Evolutionary conservation across 2,113 vertebrate genomes (phyloP), one percentile per base, ranked within the genome.

Genomic region (Rhombomys opimus): DNA sequence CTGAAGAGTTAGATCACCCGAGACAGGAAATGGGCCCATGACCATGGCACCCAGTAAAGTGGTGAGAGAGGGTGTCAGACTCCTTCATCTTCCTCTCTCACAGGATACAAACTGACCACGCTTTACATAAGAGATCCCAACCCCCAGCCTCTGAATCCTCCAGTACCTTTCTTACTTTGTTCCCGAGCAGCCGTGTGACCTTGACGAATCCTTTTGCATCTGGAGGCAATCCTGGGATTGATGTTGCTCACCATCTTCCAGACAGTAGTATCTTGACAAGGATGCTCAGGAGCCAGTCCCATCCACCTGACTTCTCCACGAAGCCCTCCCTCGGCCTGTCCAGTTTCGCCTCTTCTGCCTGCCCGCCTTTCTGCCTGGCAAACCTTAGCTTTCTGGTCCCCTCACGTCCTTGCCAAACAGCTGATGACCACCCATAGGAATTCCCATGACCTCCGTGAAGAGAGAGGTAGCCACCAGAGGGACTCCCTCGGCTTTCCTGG

Each of bases 361-460:
- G 46, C n/a, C n/a, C 22, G n/a, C 86, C 41, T 67, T 25, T 68
- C 38, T 27, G 8, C 77, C 67, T 27, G 18, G 65, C 63, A 67
- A 27, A 85, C 7, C n/a, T 63, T 18, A 73, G 95, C 67, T 38
- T 73, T 23, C 81, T 11, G 52, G 1, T 41, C 23, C 35, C 57
- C 52, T 38, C 46, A 10, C 50, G 75, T 61, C 38, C 61, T 41
- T 11, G 81, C 46, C 50, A 72, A n/a, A 67, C 7, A 75, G 27
- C 61, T 89, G 72, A 61, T 52, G 12, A 2, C 17, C 50, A 2
- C 2, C 7, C 30, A 14, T 10, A 70, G 17, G 38, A 91, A 46
- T 68, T 32, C 8, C 30, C n/a, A 38, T 3, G 78, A 54, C 22
- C 0, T 0, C 0, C 23, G 76, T 10, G 17, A 41, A 30, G 2